Base-by-base conservation (phyloP, 2,888 invertebrate species). In the Leuctra nigra region DNA sequence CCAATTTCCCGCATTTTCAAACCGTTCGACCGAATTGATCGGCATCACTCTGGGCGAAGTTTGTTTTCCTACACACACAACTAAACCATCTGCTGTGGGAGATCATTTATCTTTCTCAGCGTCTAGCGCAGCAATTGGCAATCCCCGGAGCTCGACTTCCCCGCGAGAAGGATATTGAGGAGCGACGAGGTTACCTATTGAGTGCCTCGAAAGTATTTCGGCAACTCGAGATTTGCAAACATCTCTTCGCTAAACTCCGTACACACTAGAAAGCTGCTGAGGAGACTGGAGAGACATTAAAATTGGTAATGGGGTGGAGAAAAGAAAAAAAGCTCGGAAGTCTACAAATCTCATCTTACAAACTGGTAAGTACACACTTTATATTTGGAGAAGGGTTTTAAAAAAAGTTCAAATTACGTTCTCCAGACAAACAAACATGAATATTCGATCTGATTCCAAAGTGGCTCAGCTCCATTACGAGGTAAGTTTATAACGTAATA, bases 71-170 rank as follows among this genome's bases (percentile, higher is more conserved):
- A 20, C 16, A 18, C 11, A 33, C 22, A 33, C 35, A 50, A 50
- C 33, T 35, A 50, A 50, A 33, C 50, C 50, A 50, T 50, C 50
- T 50, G 50, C 50, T 50, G 33, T 20, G 50, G 13, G 24, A 16
- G 47, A 50, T 55, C 48, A 47, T 55, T 55, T 55, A 55, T 55
- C 55, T 55, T 55, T 55, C 55, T 55, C 47, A 55, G 36, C 39
- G 55, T 44, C 44, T 44, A 20, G 22, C 22, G 23, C 20, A 23
- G 44, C 44, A 44, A 44, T 44, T 44, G 44, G 20, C 44, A 44
- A 20, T 44, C 44, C 44, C 44, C 7, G 22, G 44, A 23, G 44
- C 2, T 4, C 44, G 44, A 2, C 44, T 20, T 9, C 20, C 44
- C 41, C 44, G 18, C 23, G 22, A 2, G 18, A 23, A 20, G 22